These are phyloP conservation scores for Acheta domesticus DNA, from an alignment of 2,888 invertebrate genomes.

Conservation along the genomic window DNA sequence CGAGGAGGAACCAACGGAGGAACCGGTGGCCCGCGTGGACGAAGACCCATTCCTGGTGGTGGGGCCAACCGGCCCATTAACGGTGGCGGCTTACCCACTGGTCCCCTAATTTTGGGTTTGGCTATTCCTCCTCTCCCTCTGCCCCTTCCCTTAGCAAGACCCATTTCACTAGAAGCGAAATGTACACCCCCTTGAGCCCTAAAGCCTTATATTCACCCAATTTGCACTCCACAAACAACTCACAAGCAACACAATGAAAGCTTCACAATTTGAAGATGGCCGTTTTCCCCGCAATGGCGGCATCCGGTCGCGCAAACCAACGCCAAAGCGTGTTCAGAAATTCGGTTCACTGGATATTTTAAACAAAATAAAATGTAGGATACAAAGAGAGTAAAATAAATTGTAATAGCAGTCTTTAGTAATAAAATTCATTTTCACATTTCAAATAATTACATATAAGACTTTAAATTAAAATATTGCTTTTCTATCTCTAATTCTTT, in stretches of 20 bases:
- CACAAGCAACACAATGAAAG: neutral
- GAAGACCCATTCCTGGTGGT: constrained; percentile 26
- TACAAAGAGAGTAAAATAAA: neutral
- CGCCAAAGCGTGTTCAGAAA: neutral
- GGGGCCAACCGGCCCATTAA: constrained; percentile 28
- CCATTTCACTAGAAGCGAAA: constrained; percentile 12
- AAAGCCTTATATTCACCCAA: neutral
- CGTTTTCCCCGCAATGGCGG: neutral
- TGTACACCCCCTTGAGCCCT: neutral
- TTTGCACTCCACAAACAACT: neutral
- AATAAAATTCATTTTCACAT: too few relatives aligned
- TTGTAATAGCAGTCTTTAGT: too few relatives aligned
- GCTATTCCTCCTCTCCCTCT: neutral
- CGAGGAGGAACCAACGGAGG: constrained; percentile 30
- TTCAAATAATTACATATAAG: too few relatives aligned
- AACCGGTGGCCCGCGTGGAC: constrained; percentile 31
- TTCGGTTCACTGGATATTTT: neutral
- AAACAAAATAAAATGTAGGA: neutral
- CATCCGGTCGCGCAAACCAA: neutral
- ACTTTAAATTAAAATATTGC: too few relatives aligned
- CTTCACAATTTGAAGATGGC: constrained; percentile 4
- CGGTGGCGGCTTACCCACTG: constrained; percentile 29
- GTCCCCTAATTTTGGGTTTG: constrained; percentile 26
- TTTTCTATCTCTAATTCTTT: too few relatives aligned
- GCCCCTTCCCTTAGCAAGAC: constrained; percentile 28